These are phyloP conservation scores for Resseliella maxima DNA, from an alignment of 2,888 invertebrate species.

Conservation along the genomic window DNA sequence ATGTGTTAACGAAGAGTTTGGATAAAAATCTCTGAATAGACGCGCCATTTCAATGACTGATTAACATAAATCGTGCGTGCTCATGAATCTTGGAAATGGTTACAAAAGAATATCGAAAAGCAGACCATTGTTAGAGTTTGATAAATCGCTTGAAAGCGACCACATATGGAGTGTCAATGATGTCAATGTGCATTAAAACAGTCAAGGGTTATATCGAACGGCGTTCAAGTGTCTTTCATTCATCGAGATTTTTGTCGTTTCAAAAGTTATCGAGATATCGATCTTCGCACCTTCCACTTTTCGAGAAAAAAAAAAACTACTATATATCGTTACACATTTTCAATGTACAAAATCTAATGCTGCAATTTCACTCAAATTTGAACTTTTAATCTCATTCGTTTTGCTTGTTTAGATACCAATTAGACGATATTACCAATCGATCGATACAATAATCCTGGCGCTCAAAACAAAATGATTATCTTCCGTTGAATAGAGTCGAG, in stretches of 20 bases:
- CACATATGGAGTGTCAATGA: slow-evolving; percentile 30
- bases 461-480: slow-evolving; percentile 34
- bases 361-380: background rate
- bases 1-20: slow-evolving; percentile 14
- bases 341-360: too few relatives aligned
- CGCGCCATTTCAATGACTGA: background rate
- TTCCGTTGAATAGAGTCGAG: slow-evolving; percentile 2
- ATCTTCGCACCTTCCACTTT: slow-evolving; percentile 1
- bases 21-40: background rate
- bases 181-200: background rate
- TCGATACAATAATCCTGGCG: slow-evolving; percentile 17
- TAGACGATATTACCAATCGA: slow-evolving; percentile 10
- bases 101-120: background rate
- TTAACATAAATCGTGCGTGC: slow-evolving; percentile 16
- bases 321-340: background rate
- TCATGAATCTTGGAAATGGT: slow-evolving; percentile 5
- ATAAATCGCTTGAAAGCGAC: slow-evolving; percentile 29
- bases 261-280: slow-evolving; percentile 1
- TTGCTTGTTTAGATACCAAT: slow-evolving; percentile 34
- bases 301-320: background rate
- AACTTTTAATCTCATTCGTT: background rate
- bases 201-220: slow-evolving; percentile 16
- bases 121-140: background rate
- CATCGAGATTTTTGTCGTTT: background rate
- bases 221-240: background rate